Percentiles rank a stretch among this genome's conserved stretches.
These are phyloP conservation scores for Rhagoletis pomonella DNA, from an alignment of 1,140 invertebrate genomes.

Conservation along the genomic window DNA sequence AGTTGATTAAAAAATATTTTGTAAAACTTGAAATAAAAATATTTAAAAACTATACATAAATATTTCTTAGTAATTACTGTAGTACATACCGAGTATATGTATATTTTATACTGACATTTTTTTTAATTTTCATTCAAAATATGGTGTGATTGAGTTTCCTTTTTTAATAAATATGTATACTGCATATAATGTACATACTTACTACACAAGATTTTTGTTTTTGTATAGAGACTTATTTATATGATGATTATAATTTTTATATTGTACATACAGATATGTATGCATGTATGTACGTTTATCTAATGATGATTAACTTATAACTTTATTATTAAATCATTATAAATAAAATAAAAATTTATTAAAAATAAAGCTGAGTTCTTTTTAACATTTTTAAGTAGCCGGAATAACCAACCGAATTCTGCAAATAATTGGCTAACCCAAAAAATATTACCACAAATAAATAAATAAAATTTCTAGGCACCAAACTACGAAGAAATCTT, in stretches of 20 bases:
- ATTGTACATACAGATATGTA: neutral
- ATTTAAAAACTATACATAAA: neutral
- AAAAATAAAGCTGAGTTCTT: no score
- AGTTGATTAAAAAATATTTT: neutral
- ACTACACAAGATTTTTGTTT: neutral
- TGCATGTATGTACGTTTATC: neutral
- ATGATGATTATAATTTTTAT: slow-evolving; percentile 6
- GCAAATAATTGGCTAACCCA: no score
- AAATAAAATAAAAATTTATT: slow-evolving; percentile 15
- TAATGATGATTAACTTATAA: slow-evolving; percentile 39
- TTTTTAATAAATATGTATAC: neutral
- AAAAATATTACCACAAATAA: no score
- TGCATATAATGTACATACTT: neutral
- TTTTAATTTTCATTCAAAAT: neutral
- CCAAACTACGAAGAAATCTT: no score
- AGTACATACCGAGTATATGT: no score
- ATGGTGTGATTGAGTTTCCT: slow-evolving; percentile 31
- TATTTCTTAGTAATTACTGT: no score
- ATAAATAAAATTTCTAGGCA: no score
- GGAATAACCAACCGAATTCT: no score
- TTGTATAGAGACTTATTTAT: slow-evolving; percentile 38
- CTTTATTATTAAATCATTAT: slow-evolving; percentile 10
- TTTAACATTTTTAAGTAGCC: no score
- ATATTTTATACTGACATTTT: no score
- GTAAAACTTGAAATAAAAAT: neutral